Percentiles rank a stretch among this genome's conserved stretches.
Conservation (phyloP, 2,113 vertebrate genomes). For the Steatornis caripensis region DNA sequence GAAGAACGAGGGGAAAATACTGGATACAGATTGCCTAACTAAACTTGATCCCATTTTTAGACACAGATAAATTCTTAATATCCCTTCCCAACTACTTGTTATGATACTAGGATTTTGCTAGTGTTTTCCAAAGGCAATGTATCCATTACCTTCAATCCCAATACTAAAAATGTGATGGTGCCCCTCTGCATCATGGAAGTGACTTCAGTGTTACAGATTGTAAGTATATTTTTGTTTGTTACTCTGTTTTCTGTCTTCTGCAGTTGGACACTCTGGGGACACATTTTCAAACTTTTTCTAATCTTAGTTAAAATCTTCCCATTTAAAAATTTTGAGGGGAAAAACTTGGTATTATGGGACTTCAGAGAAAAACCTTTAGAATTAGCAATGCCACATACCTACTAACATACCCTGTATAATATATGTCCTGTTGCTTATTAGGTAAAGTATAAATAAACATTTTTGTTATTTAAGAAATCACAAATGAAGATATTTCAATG, state of each 20-base stretch:
- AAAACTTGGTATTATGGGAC: background rate
- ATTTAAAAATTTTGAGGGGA: background rate
- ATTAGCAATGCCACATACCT: background rate
- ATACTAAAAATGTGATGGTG: background rate
- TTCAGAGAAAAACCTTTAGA: background rate
- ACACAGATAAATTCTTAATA: background rate
- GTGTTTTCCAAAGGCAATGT: background rate
- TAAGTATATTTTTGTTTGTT: background rate
- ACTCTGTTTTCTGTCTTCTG: background rate
- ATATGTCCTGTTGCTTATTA: background rate
- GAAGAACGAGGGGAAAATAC: background rate
- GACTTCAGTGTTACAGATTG: background rate
- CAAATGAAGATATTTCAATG: background rate
- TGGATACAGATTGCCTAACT: background rate
- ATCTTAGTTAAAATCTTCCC: background rate
- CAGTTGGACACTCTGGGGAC: background rate
- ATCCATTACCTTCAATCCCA: background rate
- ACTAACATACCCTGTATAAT: background rate
- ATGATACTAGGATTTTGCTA: background rate
- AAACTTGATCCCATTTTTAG: background rate
- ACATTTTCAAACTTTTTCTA: background rate
- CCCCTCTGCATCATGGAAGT: background rate
- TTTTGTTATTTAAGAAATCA: background rate
- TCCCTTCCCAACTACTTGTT: background rate
- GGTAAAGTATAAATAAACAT: background rate